These are phyloP conservation scores for Nyctereutes procyonoides DNA, from an alignment of 2,113 vertebrate species.

Conservation along the genomic window DNA sequence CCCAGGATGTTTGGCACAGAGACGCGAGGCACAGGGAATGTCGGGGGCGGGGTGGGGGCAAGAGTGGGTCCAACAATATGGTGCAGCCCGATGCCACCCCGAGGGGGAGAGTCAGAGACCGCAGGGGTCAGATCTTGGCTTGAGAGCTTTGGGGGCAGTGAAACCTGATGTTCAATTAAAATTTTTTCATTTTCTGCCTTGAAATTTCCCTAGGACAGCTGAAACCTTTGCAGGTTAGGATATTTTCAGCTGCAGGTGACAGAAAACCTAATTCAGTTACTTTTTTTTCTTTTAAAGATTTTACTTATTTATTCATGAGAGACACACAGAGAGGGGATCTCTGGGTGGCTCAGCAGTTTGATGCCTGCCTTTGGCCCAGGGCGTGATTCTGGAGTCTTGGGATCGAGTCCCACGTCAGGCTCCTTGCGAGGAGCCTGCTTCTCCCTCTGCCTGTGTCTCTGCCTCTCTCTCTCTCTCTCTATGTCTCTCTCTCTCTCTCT, in stretches of 20 bases:
- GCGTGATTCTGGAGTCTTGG: too few relatives aligned
- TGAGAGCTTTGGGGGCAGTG: not conserved
- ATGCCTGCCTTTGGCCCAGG: too few relatives aligned
- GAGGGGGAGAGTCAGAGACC: not conserved
- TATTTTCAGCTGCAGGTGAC: not conserved
- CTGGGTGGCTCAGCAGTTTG: too few relatives aligned
- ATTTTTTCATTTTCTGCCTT: not conserved
- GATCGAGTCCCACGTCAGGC: too few relatives aligned
- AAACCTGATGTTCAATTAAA: not conserved
- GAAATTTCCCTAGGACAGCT: not conserved
- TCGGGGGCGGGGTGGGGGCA: accelerated
- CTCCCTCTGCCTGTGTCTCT: too few relatives aligned
- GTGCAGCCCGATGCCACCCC: accelerated
- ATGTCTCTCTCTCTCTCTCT: too few relatives aligned
- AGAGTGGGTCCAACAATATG: accelerated
- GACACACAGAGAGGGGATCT: too few relatives aligned
- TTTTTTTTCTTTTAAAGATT: too few relatives aligned
- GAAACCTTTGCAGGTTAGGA: not conserved
- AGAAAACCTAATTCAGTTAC: not conserved
- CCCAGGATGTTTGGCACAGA: not conserved
- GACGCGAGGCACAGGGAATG: not conserved
- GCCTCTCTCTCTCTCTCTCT: too few relatives aligned
- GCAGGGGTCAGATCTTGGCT: accelerated
- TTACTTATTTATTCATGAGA: too few relatives aligned
- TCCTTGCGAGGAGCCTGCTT: too few relatives aligned